A percentile compares a stretch with the other conserved stretches of the same genome.
Conservation (phyloP, 2,888 invertebrate species). For the Rotaria macrura region DNA sequence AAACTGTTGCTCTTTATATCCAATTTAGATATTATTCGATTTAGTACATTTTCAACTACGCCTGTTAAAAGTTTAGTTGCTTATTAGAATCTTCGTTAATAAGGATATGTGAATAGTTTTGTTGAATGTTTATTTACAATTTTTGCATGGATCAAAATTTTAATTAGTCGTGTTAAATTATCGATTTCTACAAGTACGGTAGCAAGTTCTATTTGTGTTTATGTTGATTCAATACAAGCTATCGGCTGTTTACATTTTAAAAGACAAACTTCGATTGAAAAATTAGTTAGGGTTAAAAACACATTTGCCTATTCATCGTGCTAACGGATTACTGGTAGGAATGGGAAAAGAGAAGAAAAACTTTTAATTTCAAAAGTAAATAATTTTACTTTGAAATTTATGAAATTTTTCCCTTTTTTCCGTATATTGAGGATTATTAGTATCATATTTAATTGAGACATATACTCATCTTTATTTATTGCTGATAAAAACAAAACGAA, state of each 20-base stretch:
- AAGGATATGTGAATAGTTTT: not conserved
- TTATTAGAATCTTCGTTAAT: not conserved
- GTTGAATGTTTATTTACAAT: not conserved
- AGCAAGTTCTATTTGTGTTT: not conserved
- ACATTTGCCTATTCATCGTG: not conserved
- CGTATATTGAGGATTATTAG: not conserved
- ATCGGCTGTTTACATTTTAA: not conserved
- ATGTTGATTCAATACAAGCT: not conserved
- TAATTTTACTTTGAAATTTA: not conserved
- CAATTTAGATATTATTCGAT: not conserved
- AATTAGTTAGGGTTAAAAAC: not conserved
- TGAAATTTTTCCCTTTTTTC: not conserved
- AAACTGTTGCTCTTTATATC: not conserved
- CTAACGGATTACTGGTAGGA: not conserved
- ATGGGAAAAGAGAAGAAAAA: too few species aligned
- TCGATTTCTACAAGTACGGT: not conserved
- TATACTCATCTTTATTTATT: not conserved
- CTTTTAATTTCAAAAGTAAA: too few species aligned
- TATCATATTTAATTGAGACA: not conserved
- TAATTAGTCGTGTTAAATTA: not conserved
- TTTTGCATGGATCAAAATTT: not conserved
- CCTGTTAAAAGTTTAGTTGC: not conserved
- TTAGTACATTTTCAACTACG: not conserved
- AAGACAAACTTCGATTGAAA: not conserved
- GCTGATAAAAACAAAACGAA: too few species aligned